These are phyloP conservation scores for Uropetala carovei DNA, from an alignment of 2,888 invertebrate species.

Conservation along the genomic window DNA sequence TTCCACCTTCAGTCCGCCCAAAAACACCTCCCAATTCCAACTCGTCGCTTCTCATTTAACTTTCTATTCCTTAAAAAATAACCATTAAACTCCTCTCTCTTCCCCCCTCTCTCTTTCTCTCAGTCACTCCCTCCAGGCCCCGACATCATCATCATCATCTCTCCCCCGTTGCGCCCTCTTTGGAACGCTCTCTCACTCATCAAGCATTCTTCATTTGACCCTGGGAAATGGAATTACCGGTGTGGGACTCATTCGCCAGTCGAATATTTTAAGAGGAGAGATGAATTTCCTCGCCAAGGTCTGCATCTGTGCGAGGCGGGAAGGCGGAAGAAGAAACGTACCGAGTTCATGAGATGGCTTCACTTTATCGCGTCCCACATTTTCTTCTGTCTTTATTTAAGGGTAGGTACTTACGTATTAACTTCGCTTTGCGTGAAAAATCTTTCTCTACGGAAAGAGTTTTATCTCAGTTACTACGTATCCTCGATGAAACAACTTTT, in stretches of 20 bases:
- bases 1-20: background rate
- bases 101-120: too few relatives aligned
- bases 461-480: too few relatives aligned
- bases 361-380: too few relatives aligned
- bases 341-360: too few relatives aligned
- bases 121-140: too few relatives aligned
- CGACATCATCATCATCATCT: background rate
- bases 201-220: constrained; percentile 24
- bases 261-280: background rate
- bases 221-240: constrained; percentile 17
- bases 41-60: background rate
- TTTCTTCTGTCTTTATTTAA: too few relatives aligned
- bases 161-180: background rate
- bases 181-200: background rate
- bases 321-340: background rate
- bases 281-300: background rate
- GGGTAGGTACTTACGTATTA: too few relatives aligned
- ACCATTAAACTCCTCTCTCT: background rate
- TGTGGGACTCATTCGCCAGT: background rate
- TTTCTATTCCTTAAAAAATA: background rate
- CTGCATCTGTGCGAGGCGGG: background rate
- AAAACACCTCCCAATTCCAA: background rate
- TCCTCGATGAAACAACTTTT: too few relatives aligned
- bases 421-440: too few relatives aligned
- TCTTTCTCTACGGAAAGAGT: too few relatives aligned